A percentile compares a stretch with the other conserved stretches of the same genome.
Evolutionary conservation across 2,888 invertebrate genomes (phyloP).

Genomic region (Sesia bembeciformis): DNA sequence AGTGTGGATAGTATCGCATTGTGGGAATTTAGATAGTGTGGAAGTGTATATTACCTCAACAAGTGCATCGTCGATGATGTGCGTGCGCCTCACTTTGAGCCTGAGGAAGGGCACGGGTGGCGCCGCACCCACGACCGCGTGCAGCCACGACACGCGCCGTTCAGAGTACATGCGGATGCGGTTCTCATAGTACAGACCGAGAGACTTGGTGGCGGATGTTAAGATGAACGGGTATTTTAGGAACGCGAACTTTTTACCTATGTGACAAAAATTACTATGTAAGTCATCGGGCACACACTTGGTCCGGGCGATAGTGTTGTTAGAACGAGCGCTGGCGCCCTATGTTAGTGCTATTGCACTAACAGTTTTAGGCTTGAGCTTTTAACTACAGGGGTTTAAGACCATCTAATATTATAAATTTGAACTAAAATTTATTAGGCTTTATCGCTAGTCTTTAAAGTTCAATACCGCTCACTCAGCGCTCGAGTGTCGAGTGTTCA

Average conservation of each 20-base stretch:
- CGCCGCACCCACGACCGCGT: conserved; percentile 87
- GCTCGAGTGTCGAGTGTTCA: no score
- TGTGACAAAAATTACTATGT: no score
- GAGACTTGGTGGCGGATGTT: conserved; percentile 92
- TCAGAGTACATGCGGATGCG: conserved; percentile 96
- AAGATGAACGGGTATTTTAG: conserved; percentile 93
- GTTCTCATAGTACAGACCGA: conserved; percentile 94
- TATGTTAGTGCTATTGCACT: no score
- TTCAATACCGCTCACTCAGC: no score
- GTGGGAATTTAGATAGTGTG: not conserved
- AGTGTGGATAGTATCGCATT: no score
- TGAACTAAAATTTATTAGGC: no score
- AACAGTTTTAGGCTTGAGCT: no score
- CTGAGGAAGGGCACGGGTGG: conserved; percentile 89
- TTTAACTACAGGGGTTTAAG: no score
- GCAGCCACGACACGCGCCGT: conserved; percentile 87
- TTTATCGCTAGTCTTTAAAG: no score
- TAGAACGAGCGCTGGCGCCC: no score
- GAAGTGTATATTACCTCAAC: conserved; percentile 79
- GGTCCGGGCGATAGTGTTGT: no score
- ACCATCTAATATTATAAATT: no score
- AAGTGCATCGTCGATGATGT: conserved; percentile 93
- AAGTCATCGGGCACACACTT: not conserved
- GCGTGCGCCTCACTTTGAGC: conserved; percentile 86
- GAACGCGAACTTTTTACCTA: conserved; percentile 86